Evolutionary conservation across 2,888 invertebrate genomes (phyloP).

Genomic region (Amiota communis): DNA sequence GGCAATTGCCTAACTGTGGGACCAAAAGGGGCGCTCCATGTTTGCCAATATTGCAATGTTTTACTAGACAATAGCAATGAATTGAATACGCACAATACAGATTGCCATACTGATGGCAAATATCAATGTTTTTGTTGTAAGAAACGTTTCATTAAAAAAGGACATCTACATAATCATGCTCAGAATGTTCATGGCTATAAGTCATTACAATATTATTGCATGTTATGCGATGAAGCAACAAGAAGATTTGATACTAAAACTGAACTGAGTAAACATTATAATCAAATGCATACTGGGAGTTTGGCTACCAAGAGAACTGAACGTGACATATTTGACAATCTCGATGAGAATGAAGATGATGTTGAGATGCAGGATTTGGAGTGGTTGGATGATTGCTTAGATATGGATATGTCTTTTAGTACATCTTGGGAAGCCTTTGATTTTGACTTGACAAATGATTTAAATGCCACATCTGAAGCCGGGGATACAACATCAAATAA

Average conservation of each 20-base stretch:
- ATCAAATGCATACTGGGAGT: neutral
- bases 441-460: neutral
- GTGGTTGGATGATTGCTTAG: conserved; percentile 12
- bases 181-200: neutral
- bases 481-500: neutral
- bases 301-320: neutral
- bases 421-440: conserved; percentile 5
- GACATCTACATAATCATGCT: conserved; percentile 10
- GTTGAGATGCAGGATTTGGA: conserved; percentile 24
- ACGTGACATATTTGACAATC: no score
- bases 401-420: neutral
- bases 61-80: conserved; percentile 19
- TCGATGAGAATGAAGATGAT: conserved; percentile 6
- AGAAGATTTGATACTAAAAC: conserved; percentile 6
- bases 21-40: neutral
- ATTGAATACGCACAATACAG: neutral
- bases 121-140: conserved; percentile 2
- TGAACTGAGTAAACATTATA: neutral
- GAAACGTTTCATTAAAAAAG: neutral
- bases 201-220: conserved; percentile 11
- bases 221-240: neutral
- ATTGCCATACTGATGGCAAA: conserved; percentile 2
- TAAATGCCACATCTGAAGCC: neutral
- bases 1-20: neutral
- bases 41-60: conserved; percentile 2